These are phyloP conservation scores for Elymnias hypermnestra DNA, from an alignment of 1,140 invertebrate genomes.

Conservation along the genomic window DNA sequence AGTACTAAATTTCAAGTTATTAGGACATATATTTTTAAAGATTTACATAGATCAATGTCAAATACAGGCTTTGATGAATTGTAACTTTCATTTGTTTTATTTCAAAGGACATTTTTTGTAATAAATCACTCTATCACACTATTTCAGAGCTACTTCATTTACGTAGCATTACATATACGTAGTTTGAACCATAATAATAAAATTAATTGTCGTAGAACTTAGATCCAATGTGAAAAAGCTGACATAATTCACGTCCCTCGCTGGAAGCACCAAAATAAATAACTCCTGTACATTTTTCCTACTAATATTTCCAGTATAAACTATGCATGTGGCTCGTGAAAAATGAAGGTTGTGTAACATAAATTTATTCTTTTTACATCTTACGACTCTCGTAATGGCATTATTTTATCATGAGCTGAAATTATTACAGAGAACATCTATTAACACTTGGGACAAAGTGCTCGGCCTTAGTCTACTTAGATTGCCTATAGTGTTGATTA, in stretches of 20 bases:
- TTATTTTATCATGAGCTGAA: constrained; percentile 16
- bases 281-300: constrained; percentile 46
- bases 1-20: too few relatives aligned
- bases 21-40: too few relatives aligned
- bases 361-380: constrained; percentile 30
- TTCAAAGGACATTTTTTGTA: too few relatives aligned
- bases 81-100: too few relatives aligned
- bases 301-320: constrained; percentile 54
- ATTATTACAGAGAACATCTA: constrained; percentile 11
- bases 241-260: constrained; percentile 19
- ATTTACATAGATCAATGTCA: too few relatives aligned
- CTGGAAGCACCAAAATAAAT: constrained; percentile 30
- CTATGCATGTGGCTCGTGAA: constrained; percentile 48
- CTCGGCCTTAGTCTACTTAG: too few relatives aligned
- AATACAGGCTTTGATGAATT: too few relatives aligned
- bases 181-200: constrained; percentile 4
- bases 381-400: constrained; percentile 23
- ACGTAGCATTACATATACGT: too few relatives aligned
- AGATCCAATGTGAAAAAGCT: constrained; percentile 1
- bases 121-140: too few relatives aligned
- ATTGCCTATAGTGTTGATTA: too few relatives aligned
- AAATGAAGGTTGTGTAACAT: constrained; percentile 44
- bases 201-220: constrained; percentile 8
- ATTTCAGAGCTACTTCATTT: too few relatives aligned
- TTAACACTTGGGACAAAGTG: too few relatives aligned